Evolutionary conservation across 2,888 invertebrate genomes (phyloP), one percentile per base, ranked within the genome.

Genomic region (Zaprionus bogoriensis): DNA sequence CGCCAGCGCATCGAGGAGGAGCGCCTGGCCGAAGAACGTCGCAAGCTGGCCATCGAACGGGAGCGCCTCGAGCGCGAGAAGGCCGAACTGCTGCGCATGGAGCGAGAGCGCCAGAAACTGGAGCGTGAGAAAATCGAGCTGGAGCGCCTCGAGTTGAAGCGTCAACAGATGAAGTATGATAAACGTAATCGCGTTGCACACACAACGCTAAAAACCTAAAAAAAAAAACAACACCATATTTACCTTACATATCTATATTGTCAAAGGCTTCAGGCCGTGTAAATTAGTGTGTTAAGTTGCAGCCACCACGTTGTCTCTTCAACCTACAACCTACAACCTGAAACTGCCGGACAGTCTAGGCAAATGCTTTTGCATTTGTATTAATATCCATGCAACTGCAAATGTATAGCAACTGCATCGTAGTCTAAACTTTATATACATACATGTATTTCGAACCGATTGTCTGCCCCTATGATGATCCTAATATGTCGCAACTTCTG

Each of bases 11-110:
- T 95, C 88, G 97, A 98, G 91, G 96, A 97, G 30, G 93, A 95
- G 41, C 94, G 96, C 50, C 92, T 97, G 50, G 95, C 95, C 63
- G 93, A 96, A 47, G 97, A 97, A 89, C 92, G 96, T 22, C 95
- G 96, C 84, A 95, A 96, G 86, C 91, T 97, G 67, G 93, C 95
- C 42, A 91, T 96, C 10, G 98, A 98, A 91, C 93, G 97, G 19
- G 97, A 97, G 83, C 94, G 95, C 76, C 94, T 98, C 52, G 98
- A 98, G 88, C 93, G 96, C 2, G 97, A 97, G 88, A 96, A 96
- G 90, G 95, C 95, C 12, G 97, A 98, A 88, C 90, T 97, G 20
- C 92, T 97, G 73, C 94, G 96, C 50, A 90, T 97, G 70, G 97
- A 97, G 89, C 93, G 97, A 12, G 97, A 97, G 89, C 93, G 96